phyloP scores from a whole-genome alignment of 1,140 invertebrate species.

The Arion vulgaris region DNA sequence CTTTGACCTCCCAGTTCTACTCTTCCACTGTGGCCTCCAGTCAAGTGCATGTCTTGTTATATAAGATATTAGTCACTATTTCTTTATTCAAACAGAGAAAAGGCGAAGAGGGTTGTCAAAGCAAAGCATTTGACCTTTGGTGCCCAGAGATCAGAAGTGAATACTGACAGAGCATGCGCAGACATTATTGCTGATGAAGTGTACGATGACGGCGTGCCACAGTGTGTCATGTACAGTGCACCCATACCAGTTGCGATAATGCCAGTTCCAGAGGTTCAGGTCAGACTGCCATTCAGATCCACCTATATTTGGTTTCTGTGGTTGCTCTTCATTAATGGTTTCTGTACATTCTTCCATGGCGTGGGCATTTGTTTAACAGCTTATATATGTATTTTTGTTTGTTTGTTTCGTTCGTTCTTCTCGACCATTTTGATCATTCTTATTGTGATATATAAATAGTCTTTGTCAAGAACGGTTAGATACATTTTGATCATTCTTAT shows the following conservation, averaged over 20 bases:
- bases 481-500: too few species aligned
- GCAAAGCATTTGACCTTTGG: not conserved
- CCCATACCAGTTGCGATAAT: not conserved
- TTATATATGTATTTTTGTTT: too few species aligned
- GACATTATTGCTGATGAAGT: not conserved
- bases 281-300: not conserved
- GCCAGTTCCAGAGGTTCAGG: not conserved
- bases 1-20: too few species aligned
- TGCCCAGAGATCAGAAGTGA: not conserved
- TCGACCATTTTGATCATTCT: too few species aligned
- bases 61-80: not conserved
- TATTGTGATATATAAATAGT: too few species aligned
- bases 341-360: too few species aligned
- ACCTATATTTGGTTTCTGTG: not conserved
- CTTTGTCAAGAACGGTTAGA: too few species aligned
- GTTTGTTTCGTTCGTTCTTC: too few species aligned
- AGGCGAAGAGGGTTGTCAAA: not conserved
- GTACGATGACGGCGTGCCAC: not conserved
- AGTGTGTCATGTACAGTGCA: not conserved
- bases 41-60: too few species aligned
- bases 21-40: too few species aligned
- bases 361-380: too few species aligned
- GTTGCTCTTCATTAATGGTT: too few species aligned
- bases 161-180: not conserved
- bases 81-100: conserved; percentile 4